These are phyloP conservation scores for Pilophorus perplexus DNA, from an alignment of 2,888 invertebrate genomes.

Conservation along the genomic window DNA sequence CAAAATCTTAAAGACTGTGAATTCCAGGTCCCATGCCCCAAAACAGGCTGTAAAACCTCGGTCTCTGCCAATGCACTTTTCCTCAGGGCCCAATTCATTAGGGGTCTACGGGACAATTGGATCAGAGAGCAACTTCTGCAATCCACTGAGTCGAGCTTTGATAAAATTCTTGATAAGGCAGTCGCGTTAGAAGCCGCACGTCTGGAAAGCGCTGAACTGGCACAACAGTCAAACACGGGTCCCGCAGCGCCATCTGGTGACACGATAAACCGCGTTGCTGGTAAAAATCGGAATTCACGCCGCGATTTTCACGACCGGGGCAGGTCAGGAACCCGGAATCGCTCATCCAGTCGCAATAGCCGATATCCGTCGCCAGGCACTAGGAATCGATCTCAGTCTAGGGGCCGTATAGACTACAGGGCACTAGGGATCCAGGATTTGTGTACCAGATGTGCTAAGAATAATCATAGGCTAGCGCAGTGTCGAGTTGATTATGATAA, in stretches of 20 bases:
- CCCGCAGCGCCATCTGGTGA: background rate
- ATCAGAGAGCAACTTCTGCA: slow-evolving; percentile 17
- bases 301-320: background rate
- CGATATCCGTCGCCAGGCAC: background rate
- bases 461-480: background rate
- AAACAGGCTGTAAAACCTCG: background rate
- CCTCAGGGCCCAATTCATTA: slow-evolving; percentile 22
- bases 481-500: background rate
- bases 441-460: slow-evolving; percentile 40
- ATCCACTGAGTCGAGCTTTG: background rate
- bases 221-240: background rate
- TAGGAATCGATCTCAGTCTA: background rate
- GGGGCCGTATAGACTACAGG: slow-evolving; percentile 7
- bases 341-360: background rate
- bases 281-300: background rate
- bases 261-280: background rate
- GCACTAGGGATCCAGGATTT: slow-evolving; percentile 4
- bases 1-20: slow-evolving; percentile 28
- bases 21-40: slow-evolving; percentile 6
- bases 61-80: background rate
- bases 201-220: slow-evolving; percentile 6
- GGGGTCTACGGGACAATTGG: slow-evolving; percentile 14
- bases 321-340: background rate
- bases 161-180: background rate
- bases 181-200: slow-evolving; percentile 1